phyloP scores from a whole-genome alignment of 2,888 invertebrate species.

The Hyalella azteca region DNA sequence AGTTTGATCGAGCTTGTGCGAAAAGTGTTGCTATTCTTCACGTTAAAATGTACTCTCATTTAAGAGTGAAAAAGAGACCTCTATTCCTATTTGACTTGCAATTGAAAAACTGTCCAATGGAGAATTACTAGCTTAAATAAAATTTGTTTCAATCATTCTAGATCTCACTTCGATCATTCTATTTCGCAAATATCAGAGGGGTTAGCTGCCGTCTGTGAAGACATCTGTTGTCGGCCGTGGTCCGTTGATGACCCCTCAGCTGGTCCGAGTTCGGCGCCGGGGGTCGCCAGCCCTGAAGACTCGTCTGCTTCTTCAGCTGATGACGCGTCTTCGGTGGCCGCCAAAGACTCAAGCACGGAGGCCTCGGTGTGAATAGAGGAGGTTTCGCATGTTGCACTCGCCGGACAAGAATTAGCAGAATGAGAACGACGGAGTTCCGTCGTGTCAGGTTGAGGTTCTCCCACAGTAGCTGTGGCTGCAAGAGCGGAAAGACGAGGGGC shows the following conservation, averaged over 20 bases:
- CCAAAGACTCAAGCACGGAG: neutral
- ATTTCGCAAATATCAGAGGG: slow-evolving; percentile 3
- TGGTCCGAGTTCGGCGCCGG: neutral
- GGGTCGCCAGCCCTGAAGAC: neutral
- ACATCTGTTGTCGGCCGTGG: neutral
- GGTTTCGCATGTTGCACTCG: neutral
- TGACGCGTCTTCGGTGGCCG: neutral
- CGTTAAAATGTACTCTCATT: no score
- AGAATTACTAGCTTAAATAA: no score
- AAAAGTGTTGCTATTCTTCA: no score
- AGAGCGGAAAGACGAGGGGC: neutral
- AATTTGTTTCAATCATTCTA: no score
- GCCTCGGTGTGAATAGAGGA: neutral
- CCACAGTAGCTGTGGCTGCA: neutral
- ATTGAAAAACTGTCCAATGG: no score
- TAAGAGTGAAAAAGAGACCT: no score
- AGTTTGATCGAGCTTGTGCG: no score
- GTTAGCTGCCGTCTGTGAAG: neutral
- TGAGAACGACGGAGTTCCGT: no score
- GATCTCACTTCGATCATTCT: neutral
- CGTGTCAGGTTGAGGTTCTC: neutral
- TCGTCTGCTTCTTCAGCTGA: slow-evolving; percentile 5
- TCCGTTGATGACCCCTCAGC: neutral
- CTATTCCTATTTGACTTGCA: no score
- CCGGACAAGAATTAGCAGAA: no score